Evolutionary conservation across 1,140 invertebrate species (phyloP), one percentile per base, ranked within the genome.

Genomic region (Drosophila parvula): DNA sequence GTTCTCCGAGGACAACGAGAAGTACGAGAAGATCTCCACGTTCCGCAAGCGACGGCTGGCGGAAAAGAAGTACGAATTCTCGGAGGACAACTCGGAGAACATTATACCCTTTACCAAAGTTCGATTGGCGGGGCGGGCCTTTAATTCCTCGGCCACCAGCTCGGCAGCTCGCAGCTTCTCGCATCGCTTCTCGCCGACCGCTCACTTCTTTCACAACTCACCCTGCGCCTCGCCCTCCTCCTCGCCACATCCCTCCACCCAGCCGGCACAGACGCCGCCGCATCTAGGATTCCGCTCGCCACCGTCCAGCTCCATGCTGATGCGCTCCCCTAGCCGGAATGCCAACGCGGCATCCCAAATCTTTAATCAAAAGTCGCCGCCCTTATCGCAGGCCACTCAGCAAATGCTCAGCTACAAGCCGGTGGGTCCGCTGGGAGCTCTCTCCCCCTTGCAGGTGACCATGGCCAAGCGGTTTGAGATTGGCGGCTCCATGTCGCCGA

Each of bases 51-150:
- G 96, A 51, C 93, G 96, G 4, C 91, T 97, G 34, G 97, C 97
- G 0, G 97, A 98, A 82, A 98, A 98, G 91, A 97, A 98, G 86
- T 98, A 98, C 86, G 97, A 98, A 89, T 97, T 97, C 79, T 96
- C 96, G 5, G 96, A 97, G 62, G 96, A 97, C 78, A 96, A 97
- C 88, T 95, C 95, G 7, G 96, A 97, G 90, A 97, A 97, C 91
- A 96, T 97, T 64, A 95, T 96, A 75, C 96, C 96, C 44, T 96
- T 96, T 89, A 95, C 90, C 5, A 91, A 91, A 57, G 81, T 91
- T 90, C 81, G 90, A 4, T 74, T 71, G 10, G 82, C 85, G 14
- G 84, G 74, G 22, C 79, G 85, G 30, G 73, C 84, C 1, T 88
- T 88, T 27, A 82, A 68, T 56, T 41, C 82, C 4, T 76, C 82